Base-by-base conservation (phyloP, 2,888 invertebrate species). In the Boloria selene region DNA sequence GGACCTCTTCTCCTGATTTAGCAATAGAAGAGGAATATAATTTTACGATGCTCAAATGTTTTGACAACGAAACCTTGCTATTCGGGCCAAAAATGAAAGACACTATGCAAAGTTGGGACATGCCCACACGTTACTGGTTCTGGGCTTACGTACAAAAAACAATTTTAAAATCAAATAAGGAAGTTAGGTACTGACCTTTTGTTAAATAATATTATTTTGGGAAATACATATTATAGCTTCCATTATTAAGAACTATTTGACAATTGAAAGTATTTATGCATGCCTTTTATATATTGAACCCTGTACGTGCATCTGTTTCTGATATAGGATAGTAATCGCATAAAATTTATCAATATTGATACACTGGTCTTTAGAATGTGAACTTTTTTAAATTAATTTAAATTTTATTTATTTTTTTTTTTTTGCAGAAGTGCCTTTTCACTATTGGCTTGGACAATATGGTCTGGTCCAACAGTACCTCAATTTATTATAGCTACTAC, bases 71-170 rank as follows among this genome's bases (percentile, higher is more conserved):
- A 75, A 94, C 94, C 68, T 90, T 97, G 59, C 95, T 98, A 73
- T 92, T 95, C 73, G 95, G 95, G 16, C 94, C 95, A 0, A 95
- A 95, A 31, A 95, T 97, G 78, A 93, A 95, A 61, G 95, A 95
- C 66, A 96, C 95, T 0, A 94, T 98, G 92, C 94, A 95, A 69
- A 93, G 94, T 65, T 98, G 98, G 98, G 97, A 98, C 80, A 96
- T 96, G 87, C 95, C 96, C 14, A 95, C 96, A 0, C 97, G 97
- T 76, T 97, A 95, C 81, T 98, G 98, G 98, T 94, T 98, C 82
- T 97, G 96, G 69, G 93, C 94, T 2, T 94, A 95, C 79, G 93
- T 97, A 1, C 97, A 97, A 82, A 95, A 95, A 77, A 91, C 79
- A 17, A 70, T 82, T 13, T 16, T 79, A 16, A 83, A 75, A 63